phyloP scores from a whole-genome alignment of 2,113 vertebrate species.

The Xiphorhynchus elegans region DNA sequence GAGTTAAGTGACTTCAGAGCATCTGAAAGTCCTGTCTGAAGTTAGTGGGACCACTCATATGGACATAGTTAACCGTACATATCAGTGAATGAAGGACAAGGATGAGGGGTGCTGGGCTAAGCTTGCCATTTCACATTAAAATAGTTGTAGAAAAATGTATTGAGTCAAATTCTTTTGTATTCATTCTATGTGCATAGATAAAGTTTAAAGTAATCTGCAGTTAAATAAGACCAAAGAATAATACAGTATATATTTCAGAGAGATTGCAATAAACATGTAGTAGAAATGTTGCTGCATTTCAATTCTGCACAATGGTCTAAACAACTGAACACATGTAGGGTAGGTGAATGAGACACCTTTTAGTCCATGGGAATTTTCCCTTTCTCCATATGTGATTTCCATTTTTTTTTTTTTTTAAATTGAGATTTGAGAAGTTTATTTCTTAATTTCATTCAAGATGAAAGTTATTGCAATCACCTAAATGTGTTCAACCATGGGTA shows the following conservation, averaged over 20 bases:
- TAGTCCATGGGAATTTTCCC: not conserved
- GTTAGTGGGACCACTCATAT: slow-evolving; percentile 21
- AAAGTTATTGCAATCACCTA: not conserved
- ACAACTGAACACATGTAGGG: not conserved
- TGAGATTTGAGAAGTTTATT: not conserved
- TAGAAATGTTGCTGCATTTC: not conserved
- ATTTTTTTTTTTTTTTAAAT: too few species aligned
- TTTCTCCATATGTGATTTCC: not conserved
- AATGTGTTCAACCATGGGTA: not conserved
- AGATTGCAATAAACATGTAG: not conserved
- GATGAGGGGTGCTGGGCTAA: not conserved
- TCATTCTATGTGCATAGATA: not conserved
- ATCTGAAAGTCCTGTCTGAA: not conserved
- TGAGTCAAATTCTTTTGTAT: not conserved
- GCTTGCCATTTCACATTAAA: slow-evolving; percentile 36
- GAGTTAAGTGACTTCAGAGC: slow-evolving; percentile 27
- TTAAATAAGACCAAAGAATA: not conserved
- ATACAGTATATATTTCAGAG: not conserved
- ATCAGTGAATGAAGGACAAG: not conserved
- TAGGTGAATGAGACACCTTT: not conserved
- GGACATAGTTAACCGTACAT: slow-evolving; percentile 5
- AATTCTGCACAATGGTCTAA: not conserved
- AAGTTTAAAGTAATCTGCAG: not conserved
- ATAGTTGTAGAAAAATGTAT: not conserved
- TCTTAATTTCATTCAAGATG: not conserved